phyloP scores from a whole-genome alignment of 1,140 invertebrate species.

The Drosophila parvula region DNA sequence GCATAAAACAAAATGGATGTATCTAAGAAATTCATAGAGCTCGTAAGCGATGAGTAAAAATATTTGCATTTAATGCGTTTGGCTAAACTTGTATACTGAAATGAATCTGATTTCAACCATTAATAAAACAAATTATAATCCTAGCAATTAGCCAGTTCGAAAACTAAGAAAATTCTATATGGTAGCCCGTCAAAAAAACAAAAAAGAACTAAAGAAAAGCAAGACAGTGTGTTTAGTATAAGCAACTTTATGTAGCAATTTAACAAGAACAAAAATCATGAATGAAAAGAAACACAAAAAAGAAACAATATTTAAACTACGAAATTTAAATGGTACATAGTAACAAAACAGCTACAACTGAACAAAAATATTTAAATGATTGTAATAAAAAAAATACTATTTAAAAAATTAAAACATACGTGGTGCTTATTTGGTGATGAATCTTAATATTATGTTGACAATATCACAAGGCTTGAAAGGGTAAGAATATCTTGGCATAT shows the following conservation, averaged over 20 bases:
- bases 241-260: conserved; percentile 76
- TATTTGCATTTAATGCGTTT: conserved; percentile 80
- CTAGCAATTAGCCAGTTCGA: conserved; percentile 49
- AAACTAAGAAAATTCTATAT: conserved; percentile 52
- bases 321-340: conserved; percentile 75
- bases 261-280: conserved; percentile 48
- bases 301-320: conserved; percentile 67
- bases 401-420: conserved; percentile 51
- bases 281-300: conserved; percentile 34
- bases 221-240: conserved; percentile 54
- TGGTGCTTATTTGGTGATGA: not conserved
- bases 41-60: conserved; percentile 53
- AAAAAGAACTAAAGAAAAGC: conserved; percentile 16
- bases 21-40: conserved; percentile 46
- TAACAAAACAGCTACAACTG: conserved; percentile 56
- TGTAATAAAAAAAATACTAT: conserved; percentile 78
- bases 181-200: conserved; percentile 58
- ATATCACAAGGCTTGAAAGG: conserved; percentile 47
- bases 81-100: conserved; percentile 70
- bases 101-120: conserved; percentile 73
- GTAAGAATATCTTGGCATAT: too few species aligned
- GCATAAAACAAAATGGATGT: conserved; percentile 34
- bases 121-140: conserved; percentile 70
- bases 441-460: conserved; percentile 36
- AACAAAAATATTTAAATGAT: conserved; percentile 80